Evolutionary conservation across 2,888 invertebrate genomes (phyloP), one percentile per base, ranked within the genome.

Genomic region (Tipula confusa): DNA sequence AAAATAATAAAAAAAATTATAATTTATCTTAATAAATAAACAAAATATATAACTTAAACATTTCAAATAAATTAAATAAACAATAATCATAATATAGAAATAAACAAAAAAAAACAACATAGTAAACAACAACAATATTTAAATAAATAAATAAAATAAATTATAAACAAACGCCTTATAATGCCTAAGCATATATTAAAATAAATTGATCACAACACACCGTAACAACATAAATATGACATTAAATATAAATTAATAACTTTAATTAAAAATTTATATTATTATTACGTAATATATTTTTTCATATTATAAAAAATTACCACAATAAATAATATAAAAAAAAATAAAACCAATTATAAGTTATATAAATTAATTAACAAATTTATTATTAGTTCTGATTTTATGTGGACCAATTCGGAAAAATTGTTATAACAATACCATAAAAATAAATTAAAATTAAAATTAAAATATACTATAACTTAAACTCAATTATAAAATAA

Each of bases 351-450:
- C 9, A 38, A 38, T n/a, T 38, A 38, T 38, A 38, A 38, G 38
- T 38, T 38, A 13, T 13, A 38, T 38, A 38, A 38, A 38, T 7
- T 5, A 31, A 31, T 31, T 31, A 31, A 43, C 36, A 24, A 64
- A 64, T 64, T n/a, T 64, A 43, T 43, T 15, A 24, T 9, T 64
- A 64, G 24, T 64, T 64, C n/a, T 64, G 64, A 11, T 64, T 64
- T 64, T 64, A 64, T 64, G 64, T 64, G 64, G 64, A 64, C 64
- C 64, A 64, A 64, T 24, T 64, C 64, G 64, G 64, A 64, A 64
- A n/a, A 64, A 24, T 64, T 24, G 24, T 64, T 64, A 24, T 64
- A 24, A 64, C 24, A 64, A 64, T n/a, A n/a, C n/a, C 64, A 64
- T 24, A 24, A 64, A 64, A 3, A 43, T 15, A 43, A 43, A 15